Evolutionary conservation across 1,140 invertebrate species (phyloP).

Genomic region (Ganaspis sp.): DNA sequence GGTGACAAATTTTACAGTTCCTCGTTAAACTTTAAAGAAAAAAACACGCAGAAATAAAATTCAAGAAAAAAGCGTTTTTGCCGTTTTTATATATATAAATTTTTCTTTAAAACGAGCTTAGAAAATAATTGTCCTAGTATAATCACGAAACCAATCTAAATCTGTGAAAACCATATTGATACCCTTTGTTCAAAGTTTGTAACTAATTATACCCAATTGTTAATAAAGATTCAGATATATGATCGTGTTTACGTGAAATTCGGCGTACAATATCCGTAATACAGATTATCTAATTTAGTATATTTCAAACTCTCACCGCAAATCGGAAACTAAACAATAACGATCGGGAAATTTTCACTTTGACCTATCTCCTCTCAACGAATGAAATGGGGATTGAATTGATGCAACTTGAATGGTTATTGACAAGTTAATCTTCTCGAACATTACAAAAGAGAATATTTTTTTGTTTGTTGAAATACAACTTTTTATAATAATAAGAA

Average conservation of each 20-base stretch:
- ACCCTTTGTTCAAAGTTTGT: too few relatives aligned
- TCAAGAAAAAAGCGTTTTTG: background rate
- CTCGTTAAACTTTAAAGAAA: background rate
- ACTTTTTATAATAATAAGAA: too few relatives aligned
- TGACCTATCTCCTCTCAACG: constrained; percentile 14
- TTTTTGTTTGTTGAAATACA: background rate
- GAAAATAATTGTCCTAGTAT: too few relatives aligned
- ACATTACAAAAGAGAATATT: background rate
- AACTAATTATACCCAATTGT: too few relatives aligned
- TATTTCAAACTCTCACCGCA: background rate
- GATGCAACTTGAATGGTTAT: background rate
- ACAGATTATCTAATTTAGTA: background rate
- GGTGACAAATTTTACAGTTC: background rate
- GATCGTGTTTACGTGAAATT: background rate
- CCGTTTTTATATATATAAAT: background rate
- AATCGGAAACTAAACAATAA: background rate
- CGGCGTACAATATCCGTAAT: background rate
- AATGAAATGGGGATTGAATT: constrained; percentile 2
- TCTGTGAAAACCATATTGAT: too few relatives aligned
- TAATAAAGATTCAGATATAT: too few relatives aligned
- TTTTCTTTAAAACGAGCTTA: too few relatives aligned
- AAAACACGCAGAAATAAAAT: constrained; percentile 2
- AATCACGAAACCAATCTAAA: too few relatives aligned
- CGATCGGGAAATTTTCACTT: background rate
- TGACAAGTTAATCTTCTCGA: background rate